Percentiles rank a stretch among this genome's conserved stretches.
phyloP scores from a whole-genome alignment of 1,140 invertebrate species.

The Drosophila equinoxialis region DNA sequence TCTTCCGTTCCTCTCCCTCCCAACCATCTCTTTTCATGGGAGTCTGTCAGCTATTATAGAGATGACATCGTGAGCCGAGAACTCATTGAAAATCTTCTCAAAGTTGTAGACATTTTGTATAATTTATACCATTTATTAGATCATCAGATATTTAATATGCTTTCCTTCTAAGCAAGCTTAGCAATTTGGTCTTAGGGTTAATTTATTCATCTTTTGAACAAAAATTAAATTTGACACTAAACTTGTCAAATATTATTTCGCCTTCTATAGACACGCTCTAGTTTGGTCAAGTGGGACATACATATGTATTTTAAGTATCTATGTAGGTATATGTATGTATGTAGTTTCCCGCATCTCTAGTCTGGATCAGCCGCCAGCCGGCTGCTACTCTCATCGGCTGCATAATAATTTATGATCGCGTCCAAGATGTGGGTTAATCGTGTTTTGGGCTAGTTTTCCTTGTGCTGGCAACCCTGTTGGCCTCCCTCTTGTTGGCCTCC shows the following conservation, averaged over 20 bases:
- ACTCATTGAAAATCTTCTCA: not conserved
- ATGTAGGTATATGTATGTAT: not conserved
- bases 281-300: not conserved
- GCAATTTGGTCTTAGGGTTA: not conserved
- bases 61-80: not conserved
- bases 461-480: slow-evolving; percentile 26
- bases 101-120: too few species aligned
- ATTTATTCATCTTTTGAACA: not conserved
- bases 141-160: too few species aligned
- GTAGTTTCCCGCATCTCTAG: slow-evolving; percentile 33
- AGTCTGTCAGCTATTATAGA: not conserved
- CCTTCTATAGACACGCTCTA: not conserved
- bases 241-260: not conserved
- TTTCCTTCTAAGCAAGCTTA: too few species aligned
- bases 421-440: slow-evolving; percentile 83
- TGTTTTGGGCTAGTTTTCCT: slow-evolving; percentile 80
- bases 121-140: too few species aligned
- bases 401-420: slow-evolving; percentile 83
- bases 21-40: not conserved
- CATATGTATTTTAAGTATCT: not conserved
- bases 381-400: slow-evolving; percentile 57
- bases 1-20: not conserved
- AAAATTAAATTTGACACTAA: not conserved
- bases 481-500: slow-evolving; percentile 10
- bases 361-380: slow-evolving; percentile 26